These are phyloP conservation scores for roundworm (Caenorhabditis elegans) DNA, from an alignment of 1,140 invertebrate genomes.

Conservation along the genomic window WBcel235 BX284606.5:10071001-10071500, in stretches of 20 bases:
- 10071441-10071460: constrained; percentile 19
- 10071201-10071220: background rate
- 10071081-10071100: no score
- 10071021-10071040: background rate
- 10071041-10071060: no score
- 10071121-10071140: background rate
- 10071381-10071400: no score
- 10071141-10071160: background rate
- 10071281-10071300: no score
- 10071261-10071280: no score
- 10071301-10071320: no score
- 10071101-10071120: background rate
- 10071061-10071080: no score
- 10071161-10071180: background rate
- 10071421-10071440: background rate
- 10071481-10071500: background rate
- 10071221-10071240: background rate
- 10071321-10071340: no score
- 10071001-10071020: constrained; percentile 25
- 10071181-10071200: no score
- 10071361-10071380: no score
- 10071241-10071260: background rate
- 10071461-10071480: background rate
- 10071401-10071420: no score
- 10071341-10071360: no score